Conservation (phyloP, 2,797 vertebrate genomes). For the Coluber constrictor region DNA sequence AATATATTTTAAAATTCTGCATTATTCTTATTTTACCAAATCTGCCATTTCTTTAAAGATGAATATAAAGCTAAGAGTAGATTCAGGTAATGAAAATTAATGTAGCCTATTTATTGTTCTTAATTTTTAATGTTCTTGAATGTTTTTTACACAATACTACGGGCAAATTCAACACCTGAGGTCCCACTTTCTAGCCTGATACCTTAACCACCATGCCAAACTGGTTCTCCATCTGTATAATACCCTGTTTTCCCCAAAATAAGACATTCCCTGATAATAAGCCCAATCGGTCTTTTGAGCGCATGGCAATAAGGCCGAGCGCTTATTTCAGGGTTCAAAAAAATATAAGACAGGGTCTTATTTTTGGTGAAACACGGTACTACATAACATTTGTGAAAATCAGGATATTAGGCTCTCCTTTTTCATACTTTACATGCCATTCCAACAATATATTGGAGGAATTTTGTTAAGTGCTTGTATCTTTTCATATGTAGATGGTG, state of each 20-base stretch:
- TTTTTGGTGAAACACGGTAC: too few relatives aligned
- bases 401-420: background rate
- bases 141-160: background rate
- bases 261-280: too few relatives aligned
- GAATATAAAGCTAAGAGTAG: background rate
- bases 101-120: background rate
- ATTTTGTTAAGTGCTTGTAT: conserved; percentile 32
- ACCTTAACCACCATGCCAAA: background rate
- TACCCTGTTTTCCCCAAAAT: background rate
- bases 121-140: background rate
- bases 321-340: too few relatives aligned
- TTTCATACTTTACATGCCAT: background rate
- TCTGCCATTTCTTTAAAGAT: background rate
- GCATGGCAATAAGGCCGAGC: too few relatives aligned
- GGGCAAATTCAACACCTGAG: background rate
- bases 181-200: background rate
- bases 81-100: background rate
- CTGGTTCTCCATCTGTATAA: background rate
- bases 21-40: background rate
- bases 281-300: too few relatives aligned
- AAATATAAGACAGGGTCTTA: too few relatives aligned
- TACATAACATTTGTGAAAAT: background rate
- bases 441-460: background rate
- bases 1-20: background rate
- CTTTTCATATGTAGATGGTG: conserved; percentile 80